Evolutionary conservation across 1,140 invertebrate species (phyloP).

Genomic region (Drosophila sturtevanti): DNA sequence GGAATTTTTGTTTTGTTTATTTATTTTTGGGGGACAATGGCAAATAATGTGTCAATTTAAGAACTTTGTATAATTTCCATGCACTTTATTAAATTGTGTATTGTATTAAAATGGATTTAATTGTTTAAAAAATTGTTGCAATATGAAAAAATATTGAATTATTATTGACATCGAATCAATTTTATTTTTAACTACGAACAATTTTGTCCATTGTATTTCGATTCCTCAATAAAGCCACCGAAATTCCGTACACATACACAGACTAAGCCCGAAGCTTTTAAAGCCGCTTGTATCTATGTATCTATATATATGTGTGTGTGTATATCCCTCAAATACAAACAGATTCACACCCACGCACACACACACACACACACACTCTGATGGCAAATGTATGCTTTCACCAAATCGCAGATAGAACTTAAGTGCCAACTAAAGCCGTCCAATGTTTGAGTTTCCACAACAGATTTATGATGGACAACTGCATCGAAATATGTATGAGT

Average conservation of each 20-base stretch:
- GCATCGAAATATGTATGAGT: conserved; percentile 59
- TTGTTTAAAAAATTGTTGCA: too few species aligned
- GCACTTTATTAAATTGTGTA: background rate
- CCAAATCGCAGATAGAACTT: conserved; percentile 56
- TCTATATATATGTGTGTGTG: background rate
- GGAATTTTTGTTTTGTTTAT: conserved; percentile 36
- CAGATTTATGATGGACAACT: conserved; percentile 71
- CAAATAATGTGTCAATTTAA: background rate
- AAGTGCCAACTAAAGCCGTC: conserved; percentile 42
- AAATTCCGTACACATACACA: background rate
- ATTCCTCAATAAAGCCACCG: background rate
- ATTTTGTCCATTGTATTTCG: background rate
- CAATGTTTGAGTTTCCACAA: conserved; percentile 54
- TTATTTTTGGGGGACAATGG: background rate
- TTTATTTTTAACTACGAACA: background rate
- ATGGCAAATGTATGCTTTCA: conserved; percentile 32
- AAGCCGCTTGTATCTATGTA: conserved; percentile 5
- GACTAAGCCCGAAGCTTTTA: background rate
- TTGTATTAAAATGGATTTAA: background rate
- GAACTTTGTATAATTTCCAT: background rate
- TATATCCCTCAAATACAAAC: background rate
- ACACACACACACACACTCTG: conserved; percentile 22
- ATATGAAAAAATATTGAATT: background rate
- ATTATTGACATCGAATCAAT: background rate
- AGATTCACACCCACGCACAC: background rate